Evolutionary conservation across 2,888 invertebrate species (phyloP).

Genomic region (Acleris laterana): DNA sequence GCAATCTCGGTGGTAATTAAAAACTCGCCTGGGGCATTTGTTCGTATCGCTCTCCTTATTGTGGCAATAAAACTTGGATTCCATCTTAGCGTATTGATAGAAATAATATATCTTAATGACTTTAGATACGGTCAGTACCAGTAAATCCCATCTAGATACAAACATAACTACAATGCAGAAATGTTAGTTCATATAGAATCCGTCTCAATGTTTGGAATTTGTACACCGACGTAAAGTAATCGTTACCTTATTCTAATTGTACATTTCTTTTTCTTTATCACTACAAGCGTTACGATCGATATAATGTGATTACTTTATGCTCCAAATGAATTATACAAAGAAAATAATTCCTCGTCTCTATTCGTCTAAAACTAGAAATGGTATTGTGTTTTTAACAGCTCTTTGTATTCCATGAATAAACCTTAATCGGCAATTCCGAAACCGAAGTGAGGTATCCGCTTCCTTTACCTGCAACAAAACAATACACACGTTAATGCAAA

Average conservation of each 20-base stretch:
- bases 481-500: slow-evolving; percentile 61
- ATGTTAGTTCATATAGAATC: too few species aligned
- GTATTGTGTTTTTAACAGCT: slow-evolving; percentile 7
- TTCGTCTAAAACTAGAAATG: slow-evolving; percentile 7
- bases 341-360: neutral
- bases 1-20: slow-evolving; percentile 68
- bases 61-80: slow-evolving; percentile 10
- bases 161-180: too few species aligned
- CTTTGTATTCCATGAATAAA: slow-evolving; percentile 18
- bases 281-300: too few species aligned
- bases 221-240: too few species aligned
- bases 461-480: slow-evolving; percentile 72
- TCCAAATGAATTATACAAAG: neutral
- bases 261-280: too few species aligned
- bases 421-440: slow-evolving; percentile 18
- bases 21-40: slow-evolving; percentile 51
- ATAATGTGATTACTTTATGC: too few species aligned
- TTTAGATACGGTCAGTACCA: neutral
- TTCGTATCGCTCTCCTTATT: slow-evolving; percentile 15
- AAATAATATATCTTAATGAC: neutral
- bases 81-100: slow-evolving; percentile 4
- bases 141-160: too few species aligned
- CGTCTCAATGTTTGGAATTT: too few species aligned
- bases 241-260: too few species aligned
- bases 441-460: slow-evolving; percentile 43